Conservation (phyloP, 2,888 invertebrate genomes). For the Orchesellides sinensis region DNA sequence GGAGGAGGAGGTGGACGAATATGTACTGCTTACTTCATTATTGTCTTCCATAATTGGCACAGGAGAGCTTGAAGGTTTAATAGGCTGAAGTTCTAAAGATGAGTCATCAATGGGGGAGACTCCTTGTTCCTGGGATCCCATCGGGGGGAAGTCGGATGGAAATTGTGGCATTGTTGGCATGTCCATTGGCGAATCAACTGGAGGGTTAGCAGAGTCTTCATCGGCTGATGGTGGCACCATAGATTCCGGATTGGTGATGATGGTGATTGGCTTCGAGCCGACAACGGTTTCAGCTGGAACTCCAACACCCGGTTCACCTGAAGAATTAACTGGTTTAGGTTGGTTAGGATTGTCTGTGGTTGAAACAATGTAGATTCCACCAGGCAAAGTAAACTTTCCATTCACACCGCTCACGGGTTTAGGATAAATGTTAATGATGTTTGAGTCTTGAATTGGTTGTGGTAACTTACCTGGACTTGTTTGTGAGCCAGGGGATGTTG, state of each 20-base stretch:
- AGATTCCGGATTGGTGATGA: conserved; percentile 46
- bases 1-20: background rate
- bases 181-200: background rate
- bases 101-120: conserved; percentile 42
- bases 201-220: no score
- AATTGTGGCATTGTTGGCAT: conserved; percentile 17
- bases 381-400: conserved; percentile 67
- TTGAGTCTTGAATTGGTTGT: conserved; percentile 44
- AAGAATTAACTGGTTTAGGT: conserved; percentile 42
- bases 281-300: conserved; percentile 34
- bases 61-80: background rate
- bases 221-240: background rate
- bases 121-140: conserved; percentile 19
- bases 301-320: conserved; percentile 5
- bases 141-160: conserved; percentile 47
- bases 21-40: background rate
- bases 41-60: background rate
- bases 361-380: conserved; percentile 64
- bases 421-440: conserved; percentile 64
- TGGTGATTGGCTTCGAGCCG: conserved; percentile 50
- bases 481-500: conserved; percentile 24
- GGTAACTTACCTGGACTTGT: conserved; percentile 57
- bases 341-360: conserved; percentile 54
- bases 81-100: conserved; percentile 40
- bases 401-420: conserved; percentile 64